Conservation (phyloP, 2,113 vertebrate species). For the Arvicanthis niloticus region DNA sequence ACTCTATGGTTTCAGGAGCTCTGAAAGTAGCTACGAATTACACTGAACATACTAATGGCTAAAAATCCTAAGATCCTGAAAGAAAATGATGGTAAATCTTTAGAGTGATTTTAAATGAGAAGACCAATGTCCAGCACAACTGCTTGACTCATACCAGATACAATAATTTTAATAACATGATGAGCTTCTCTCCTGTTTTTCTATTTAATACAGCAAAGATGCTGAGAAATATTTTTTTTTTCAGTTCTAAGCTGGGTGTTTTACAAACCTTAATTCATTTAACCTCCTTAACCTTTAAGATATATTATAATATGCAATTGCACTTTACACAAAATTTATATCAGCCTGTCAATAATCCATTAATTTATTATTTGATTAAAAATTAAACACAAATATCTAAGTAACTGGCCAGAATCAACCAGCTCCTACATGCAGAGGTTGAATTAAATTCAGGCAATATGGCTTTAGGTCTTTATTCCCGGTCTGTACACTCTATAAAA, state of each 20-base stretch:
- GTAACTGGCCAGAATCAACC: not conserved
- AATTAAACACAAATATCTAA: not conserved
- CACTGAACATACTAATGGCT: not conserved
- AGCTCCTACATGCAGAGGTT: not conserved
- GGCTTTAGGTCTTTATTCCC: not conserved
- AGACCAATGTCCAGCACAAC: not conserved
- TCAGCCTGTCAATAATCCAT: constrained; percentile 15
- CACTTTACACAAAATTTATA: not conserved
- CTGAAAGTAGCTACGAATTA: not conserved
- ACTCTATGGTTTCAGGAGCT: not conserved
- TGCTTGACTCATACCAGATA: not conserved
- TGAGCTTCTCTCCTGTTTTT: not conserved
- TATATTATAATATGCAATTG: not conserved
- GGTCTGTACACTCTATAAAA: not conserved
- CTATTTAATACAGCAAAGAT: constrained; percentile 7
- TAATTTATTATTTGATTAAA: constrained; percentile 28
- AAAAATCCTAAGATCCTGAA: constrained; percentile 9
- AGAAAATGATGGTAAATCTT: not conserved
- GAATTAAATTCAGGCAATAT: not conserved
- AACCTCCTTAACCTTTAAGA: not conserved
- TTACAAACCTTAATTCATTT: constrained; percentile 38
- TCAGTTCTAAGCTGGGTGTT: constrained; percentile 19
- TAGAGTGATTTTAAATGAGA: not conserved
- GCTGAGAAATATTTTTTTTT: not conserved
- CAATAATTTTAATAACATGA: constrained; percentile 3